Percentiles rank a stretch among this genome's conserved stretches.
These are phyloP conservation scores for Trochalopteron elliotii DNA, from an alignment of 2,113 vertebrate species.

Conservation along the genomic window DNA sequence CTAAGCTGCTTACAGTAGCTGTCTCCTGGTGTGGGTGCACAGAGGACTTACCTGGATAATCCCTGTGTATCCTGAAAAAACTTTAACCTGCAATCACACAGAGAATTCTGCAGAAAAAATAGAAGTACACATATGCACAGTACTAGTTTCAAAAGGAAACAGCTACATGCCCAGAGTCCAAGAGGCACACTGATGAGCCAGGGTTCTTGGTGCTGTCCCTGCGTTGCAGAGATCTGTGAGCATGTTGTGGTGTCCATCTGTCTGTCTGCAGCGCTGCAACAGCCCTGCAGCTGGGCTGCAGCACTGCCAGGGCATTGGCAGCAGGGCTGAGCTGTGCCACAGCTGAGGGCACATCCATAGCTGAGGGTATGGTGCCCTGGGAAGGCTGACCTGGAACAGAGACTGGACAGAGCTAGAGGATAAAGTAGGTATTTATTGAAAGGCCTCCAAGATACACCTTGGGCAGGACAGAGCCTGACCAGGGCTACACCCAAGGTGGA, in stretches of 20 bases:
- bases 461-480: background rate
- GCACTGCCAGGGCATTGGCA: background rate
- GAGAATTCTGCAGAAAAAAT: background rate
- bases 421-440: background rate
- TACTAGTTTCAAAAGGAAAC: background rate
- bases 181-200: rapidly evolving
- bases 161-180: no score
- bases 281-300: background rate
- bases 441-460: background rate
- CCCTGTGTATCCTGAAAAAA: background rate
- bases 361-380: background rate
- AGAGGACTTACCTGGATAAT: background rate
- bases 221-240: rapidly evolving
- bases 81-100: background rate
- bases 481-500: background rate
- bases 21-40: background rate
- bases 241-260: rapidly evolving
- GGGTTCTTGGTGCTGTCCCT: background rate
- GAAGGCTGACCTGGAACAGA: background rate
- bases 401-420: background rate
- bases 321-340: background rate
- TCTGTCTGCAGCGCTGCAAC: background rate
- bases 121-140: no score
- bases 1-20: background rate
- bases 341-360: background rate